A percentile compares a stretch with the other conserved stretches of the same genome.
These are phyloP conservation scores for Eurytoma adleriae DNA, from an alignment of 2,888 invertebrate species.

Conservation along the genomic window DNA sequence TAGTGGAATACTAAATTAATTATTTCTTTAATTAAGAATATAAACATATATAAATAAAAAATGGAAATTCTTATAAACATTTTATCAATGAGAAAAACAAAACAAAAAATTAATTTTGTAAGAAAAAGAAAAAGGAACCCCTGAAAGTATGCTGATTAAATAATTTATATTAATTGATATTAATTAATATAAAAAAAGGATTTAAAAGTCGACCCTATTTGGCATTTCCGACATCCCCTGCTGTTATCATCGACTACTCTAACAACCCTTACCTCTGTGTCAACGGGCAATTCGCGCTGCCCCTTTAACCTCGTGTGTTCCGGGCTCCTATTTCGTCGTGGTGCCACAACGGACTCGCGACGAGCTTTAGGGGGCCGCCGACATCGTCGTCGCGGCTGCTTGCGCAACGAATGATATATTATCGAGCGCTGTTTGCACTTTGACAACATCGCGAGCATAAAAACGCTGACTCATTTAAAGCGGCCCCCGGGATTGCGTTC, in stretches of 20 bases:
- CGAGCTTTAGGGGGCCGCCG: not conserved
- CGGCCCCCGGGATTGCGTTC: constrained; percentile 74
- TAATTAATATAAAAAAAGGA: too few relatives aligned
- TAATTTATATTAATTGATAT: too few relatives aligned
- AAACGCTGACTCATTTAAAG: constrained; percentile 77
- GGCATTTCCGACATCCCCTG: not conserved
- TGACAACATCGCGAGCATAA: constrained; percentile 76
- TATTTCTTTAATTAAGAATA: too few relatives aligned
- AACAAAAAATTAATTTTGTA: too few relatives aligned
- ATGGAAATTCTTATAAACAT: too few relatives aligned
- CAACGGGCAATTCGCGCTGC: not conserved
- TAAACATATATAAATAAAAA: too few relatives aligned
- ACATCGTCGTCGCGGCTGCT: constrained; percentile 17
- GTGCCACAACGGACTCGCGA: not conserved
- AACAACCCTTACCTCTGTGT: constrained; percentile 34
- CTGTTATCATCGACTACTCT: constrained; percentile 48
- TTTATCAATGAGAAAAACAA: too few relatives aligned
- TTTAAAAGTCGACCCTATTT: constrained; percentile 42
- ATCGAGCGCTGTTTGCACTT: constrained; percentile 76
- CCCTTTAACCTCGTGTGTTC: constrained; percentile 18
- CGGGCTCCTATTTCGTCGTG: constrained; percentile 7
- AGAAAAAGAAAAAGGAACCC: too few relatives aligned
- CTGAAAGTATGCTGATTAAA: too few relatives aligned
- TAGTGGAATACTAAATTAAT: too few relatives aligned
- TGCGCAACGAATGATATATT: constrained; percentile 73